Evolutionary conservation across 53 echinoderm and acorn worm genomes (phyloP).

Genomic region (Luidia sarsii): DNA sequence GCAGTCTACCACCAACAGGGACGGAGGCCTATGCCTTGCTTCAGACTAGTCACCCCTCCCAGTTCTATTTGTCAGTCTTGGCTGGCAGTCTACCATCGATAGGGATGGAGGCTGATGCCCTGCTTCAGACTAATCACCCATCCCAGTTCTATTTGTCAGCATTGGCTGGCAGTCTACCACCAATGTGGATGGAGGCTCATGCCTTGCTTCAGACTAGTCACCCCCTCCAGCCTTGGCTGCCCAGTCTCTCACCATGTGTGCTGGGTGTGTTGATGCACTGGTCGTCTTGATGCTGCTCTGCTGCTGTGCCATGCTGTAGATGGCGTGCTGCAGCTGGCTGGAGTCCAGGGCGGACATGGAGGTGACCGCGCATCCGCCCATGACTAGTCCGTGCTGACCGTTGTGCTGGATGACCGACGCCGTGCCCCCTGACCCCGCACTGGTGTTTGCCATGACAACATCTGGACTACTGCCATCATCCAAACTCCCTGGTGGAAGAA

Average conservation of each 20-base stretch:
- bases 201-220: too few relatives aligned
- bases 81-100: too few relatives aligned
- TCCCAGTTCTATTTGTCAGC: too few relatives aligned
- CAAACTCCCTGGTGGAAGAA: conserved; percentile 13
- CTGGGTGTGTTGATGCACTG: conserved; percentile 1
- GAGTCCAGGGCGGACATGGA: conserved; percentile 48
- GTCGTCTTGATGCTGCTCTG: conserved; percentile 41
- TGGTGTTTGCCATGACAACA: conserved; percentile 49
- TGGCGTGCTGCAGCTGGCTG: conserved; percentile 43
- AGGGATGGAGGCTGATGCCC: too few relatives aligned
- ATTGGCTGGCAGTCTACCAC: too few relatives aligned
- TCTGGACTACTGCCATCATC: conserved; percentile 44
- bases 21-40: too few relatives aligned
- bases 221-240: too few relatives aligned
- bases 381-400: conserved; percentile 43
- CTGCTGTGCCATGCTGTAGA: conserved; percentile 64
- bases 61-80: too few relatives aligned
- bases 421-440: conserved; percentile 43
- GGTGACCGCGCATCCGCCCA: conserved; percentile 22
- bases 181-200: too few relatives aligned
- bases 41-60: too few relatives aligned
- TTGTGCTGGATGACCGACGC: conserved; percentile 58
- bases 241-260: conserved; percentile 36
- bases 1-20: too few relatives aligned
- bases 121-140: too few relatives aligned